These are phyloP conservation scores for Coecobrya sp. DNA, from an alignment of 2,888 invertebrate species.

Conservation along the genomic window DNA sequence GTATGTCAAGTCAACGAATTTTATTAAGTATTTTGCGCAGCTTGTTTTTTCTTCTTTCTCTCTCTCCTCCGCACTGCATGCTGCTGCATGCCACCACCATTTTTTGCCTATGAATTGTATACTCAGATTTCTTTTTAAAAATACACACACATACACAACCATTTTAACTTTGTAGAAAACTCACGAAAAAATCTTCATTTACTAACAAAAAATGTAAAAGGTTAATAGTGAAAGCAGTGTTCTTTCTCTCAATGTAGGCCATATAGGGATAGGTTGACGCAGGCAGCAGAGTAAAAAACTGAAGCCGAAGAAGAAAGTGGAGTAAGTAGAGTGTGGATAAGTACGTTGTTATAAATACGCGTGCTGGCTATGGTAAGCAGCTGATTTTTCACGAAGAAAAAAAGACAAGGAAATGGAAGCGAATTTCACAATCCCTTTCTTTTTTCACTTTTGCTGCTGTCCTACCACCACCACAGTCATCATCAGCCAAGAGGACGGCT, in stretches of 20 bases:
- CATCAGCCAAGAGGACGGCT: neutral
- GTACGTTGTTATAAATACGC: slow-evolving; percentile 31
- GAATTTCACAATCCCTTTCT: slow-evolving; percentile 43
- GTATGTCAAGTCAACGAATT: slow-evolving; percentile 14
- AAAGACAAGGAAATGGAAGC: slow-evolving; percentile 38
- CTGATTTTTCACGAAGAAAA: slow-evolving; percentile 40
- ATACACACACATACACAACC: neutral
- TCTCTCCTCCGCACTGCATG: neutral
- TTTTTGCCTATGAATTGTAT: neutral
- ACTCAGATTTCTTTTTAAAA: neutral
- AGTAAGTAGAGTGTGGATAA: slow-evolving; percentile 31
- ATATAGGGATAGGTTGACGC: neutral
- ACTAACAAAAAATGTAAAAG: slow-evolving; percentile 9
- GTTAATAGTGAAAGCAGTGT: slow-evolving; percentile 33
- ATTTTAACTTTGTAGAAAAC: neutral
- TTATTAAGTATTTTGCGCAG: slow-evolving; percentile 41
- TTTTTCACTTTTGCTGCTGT: slow-evolving; percentile 10
- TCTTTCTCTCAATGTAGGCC: slow-evolving; percentile 7
- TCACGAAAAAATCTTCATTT: neutral
- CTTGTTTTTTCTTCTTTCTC: neutral
- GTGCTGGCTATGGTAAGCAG: neutral
- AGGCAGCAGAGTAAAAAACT: neutral
- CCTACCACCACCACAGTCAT: neutral
- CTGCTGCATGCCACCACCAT: neutral
- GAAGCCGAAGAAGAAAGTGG: neutral